Evolutionary conservation across 2,888 invertebrate genomes (phyloP), one percentile per base, ranked within the genome.

Genomic region (Aleiodes leptofemur): DNA sequence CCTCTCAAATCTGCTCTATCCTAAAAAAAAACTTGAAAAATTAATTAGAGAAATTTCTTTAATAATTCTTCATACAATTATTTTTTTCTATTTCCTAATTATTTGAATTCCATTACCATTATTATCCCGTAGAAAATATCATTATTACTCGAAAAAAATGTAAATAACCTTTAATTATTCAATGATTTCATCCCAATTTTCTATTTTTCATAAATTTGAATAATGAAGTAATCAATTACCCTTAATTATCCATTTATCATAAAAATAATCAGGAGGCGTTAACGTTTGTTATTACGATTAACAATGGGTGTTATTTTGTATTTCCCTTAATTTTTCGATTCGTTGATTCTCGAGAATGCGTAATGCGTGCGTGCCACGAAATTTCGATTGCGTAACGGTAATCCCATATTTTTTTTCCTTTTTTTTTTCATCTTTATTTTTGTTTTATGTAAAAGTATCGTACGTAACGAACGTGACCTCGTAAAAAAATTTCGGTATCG

Each of bases 291-390:
- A 29, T 13, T 59, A 13, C n/a, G 6, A n/a, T 31, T 59, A 59
- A 29, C 31, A 59, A n/a, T 59, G 59, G 59, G 59, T 23, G 59
- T 59, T 43, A 51, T 51, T 51, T 51, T n/a, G 4, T 51, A 4
- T 55, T 55, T 16, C 8, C 55, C 55, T 16, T 55, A 31, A n/a
- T 61, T 61, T 61, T 61, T 61, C 34, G 34, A 61, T 34, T 38
- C 61, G 34, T n/a, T 38, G 61, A 34, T 23, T 61, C 61, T 38
- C 9, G 61, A 61, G 61, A 61, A 61, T 61, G 61, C 31, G 34
- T 34, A 61, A 61, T 61, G 34, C 61, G 59, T 59, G 53, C 53
- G 16, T 55, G 61, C 61, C 61, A 61, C 61, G 61, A 61, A 61
- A 61, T 61, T 34, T 61, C 16, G 14, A 61, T 61, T 34, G 16